Evolutionary conservation across 2,797 vertebrate species (phyloP).

Genomic region (Rhynchotus rufescens): DNA sequence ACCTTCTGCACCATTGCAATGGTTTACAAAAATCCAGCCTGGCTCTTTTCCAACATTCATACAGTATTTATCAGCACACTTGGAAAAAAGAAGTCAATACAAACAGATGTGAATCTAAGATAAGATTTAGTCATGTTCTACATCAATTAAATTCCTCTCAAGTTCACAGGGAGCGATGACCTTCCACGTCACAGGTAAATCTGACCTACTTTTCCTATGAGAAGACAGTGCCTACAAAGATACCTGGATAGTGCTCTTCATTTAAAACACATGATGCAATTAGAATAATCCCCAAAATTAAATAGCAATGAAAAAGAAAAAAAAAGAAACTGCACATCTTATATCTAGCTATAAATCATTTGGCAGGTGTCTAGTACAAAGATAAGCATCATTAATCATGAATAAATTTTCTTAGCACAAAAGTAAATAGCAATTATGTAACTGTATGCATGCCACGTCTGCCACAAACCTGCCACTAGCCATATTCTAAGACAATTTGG

Average conservation of each 20-base stretch:
- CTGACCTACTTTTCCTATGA: slow-evolving; percentile 8
- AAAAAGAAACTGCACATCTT: not conserved
- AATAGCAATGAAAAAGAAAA: not conserved
- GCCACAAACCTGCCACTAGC: slow-evolving; percentile 76
- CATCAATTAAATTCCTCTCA: not conserved
- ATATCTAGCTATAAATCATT: slow-evolving; percentile 4
- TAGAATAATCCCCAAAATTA: slow-evolving; percentile 34
- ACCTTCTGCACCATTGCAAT: not conserved
- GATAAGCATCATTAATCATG: slow-evolving; percentile 60
- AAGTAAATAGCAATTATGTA: slow-evolving; percentile 26
- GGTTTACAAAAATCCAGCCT: not conserved
- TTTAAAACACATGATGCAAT: slow-evolving; percentile 21
- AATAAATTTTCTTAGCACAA: slow-evolving; percentile 55
- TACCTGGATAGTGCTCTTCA: slow-evolving; percentile 7
- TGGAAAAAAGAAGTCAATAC: not conserved
- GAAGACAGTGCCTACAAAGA: slow-evolving; percentile 31
- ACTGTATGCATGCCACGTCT: slow-evolving; percentile 76
- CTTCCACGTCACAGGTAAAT: not conserved
- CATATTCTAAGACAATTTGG: slow-evolving; percentile 50
- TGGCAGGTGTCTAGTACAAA: slow-evolving; percentile 55
- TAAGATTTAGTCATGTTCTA: slow-evolving; percentile 33
- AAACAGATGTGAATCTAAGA: not conserved
- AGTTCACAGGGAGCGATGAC: slow-evolving; percentile 12
- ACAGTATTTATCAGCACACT: not conserved
- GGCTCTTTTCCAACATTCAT: not conserved